These are phyloP conservation scores for Pseudoips prasinana DNA, from an alignment of 2,888 invertebrate species.

Conservation along the genomic window DNA sequence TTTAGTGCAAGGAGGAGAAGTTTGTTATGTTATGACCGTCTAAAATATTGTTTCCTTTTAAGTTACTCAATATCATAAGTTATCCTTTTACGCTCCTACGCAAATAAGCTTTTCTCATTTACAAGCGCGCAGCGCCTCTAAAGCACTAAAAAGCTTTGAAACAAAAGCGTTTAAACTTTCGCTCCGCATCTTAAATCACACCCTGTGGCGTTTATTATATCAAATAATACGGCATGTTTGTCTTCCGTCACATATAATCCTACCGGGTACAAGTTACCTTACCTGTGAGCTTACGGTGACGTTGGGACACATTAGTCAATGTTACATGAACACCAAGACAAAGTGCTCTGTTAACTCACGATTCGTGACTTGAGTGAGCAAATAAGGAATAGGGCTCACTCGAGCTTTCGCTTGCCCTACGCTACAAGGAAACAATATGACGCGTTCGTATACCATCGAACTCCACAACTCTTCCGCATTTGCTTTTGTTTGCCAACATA, in stretches of 20 bases:
- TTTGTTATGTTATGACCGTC: too few species aligned
- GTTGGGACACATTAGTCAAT: conserved; percentile 39
- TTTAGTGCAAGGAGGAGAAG: too few species aligned
- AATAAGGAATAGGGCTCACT: conserved; percentile 17
- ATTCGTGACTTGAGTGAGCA: conserved; percentile 25
- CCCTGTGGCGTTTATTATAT: conserved; percentile 43
- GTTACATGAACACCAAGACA: conserved; percentile 42
- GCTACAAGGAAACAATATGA: conserved; percentile 38
- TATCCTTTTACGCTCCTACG: too few species aligned
- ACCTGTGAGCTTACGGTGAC: conserved; percentile 33
- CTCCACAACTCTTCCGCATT: conserved; percentile 41
- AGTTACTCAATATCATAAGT: too few species aligned
- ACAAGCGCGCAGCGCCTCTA: too few species aligned
- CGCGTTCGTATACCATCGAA: conserved; percentile 19
- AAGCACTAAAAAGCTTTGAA: conserved; percentile 24
- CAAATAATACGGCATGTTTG: conserved; percentile 41
- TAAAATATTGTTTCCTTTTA: too few species aligned
- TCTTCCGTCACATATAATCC: conserved; percentile 44
- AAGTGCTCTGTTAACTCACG: conserved; percentile 23
- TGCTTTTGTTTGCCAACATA: conserved; percentile 39
- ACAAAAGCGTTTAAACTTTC: conserved; percentile 33
- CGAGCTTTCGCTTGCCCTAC: conserved; percentile 17
- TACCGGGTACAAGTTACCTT: conserved; percentile 31
- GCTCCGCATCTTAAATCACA: conserved; percentile 36
- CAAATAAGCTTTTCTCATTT: too few species aligned